Base-by-base conservation (phyloP, 2,113 vertebrate genomes). In the Sula dactylatra region DNA sequence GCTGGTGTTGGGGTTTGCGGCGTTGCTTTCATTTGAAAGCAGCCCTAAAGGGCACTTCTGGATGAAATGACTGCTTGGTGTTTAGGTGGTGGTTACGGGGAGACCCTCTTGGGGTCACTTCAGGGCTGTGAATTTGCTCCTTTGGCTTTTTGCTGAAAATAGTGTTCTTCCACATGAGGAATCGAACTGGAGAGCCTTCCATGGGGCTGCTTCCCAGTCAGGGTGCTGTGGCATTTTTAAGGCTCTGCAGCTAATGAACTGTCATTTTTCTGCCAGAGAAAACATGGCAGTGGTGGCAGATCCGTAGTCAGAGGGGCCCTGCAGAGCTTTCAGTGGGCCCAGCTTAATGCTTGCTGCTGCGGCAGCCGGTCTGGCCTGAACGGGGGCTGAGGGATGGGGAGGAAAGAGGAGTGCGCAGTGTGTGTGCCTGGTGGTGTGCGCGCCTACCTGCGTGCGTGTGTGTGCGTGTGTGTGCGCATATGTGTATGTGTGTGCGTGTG, bases 301-400 rank as follows among this genome's bases (percentile, higher is more conserved):
- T 0, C 0, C 0, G 9, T 0, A 3, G 20, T 2, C 38, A 4
- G 31, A 8, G 25, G 42, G 82, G 14, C 47, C 47, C 31, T 3
- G 66, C 31, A 2, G 66, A 40, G 45, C 79, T 29, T 18, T 6
- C 52, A 6, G 84, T 11, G 12, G 31, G 29, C 27, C 38, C 25
- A 2, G 58, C 66, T 20, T 3, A 4, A 2, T 0, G 62, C 3
- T 10, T 8, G 15, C n/a, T 24, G 34, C 52, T 5, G 20, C 1
- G 20, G 36, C n/a, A 3, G 78, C 42, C 58, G 2, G 13, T 1
- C 21, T 16, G 13, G 47, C 14, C n/a, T 3, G 9, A 9, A 0
- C 10, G 4, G n/a, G 25, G n/a, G n/a, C n/a, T 1, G 2, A 29
- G n/a, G 36, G 45, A 67, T 88, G 36, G 50, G 81, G 10, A 10